phyloP scores from a whole-genome alignment of 1,140 invertebrate species.

The Plectus sambesii region DNA sequence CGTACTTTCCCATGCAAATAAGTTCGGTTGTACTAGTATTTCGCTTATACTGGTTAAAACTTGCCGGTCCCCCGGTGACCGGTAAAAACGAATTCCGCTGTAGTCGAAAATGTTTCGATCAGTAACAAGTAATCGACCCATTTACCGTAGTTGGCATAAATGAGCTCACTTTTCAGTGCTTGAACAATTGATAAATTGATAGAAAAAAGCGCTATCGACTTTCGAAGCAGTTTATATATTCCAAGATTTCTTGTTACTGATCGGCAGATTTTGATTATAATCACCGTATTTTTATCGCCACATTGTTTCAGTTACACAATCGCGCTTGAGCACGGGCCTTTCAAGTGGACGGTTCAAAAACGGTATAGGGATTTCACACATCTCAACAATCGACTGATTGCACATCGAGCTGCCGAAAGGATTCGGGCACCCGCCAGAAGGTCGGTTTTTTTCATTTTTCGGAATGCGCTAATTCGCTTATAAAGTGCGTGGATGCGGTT shows the following conservation, averaged over 20 bases:
- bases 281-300: slow-evolving; percentile 1
- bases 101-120: too few relatives aligned
- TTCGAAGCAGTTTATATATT: background rate
- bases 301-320: slow-evolving; percentile 49
- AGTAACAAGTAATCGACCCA: too few relatives aligned
- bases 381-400: slow-evolving; percentile 46
- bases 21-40: too few relatives aligned
- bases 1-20: too few relatives aligned
- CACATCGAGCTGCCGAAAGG: slow-evolving; percentile 42
- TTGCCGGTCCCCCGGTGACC: too few relatives aligned
- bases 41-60: too few relatives aligned
- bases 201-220: too few relatives aligned
- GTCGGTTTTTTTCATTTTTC: slow-evolving; percentile 19
- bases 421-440: slow-evolving; percentile 37
- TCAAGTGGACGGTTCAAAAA: slow-evolving; percentile 47
- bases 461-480: background rate
- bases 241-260: slow-evolving; percentile 2
- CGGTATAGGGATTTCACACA: slow-evolving; percentile 50
- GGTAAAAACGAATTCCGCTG: too few relatives aligned
- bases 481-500: background rate
- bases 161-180: too few relatives aligned
- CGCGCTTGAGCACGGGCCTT: slow-evolving; percentile 47
- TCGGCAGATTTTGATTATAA: background rate
- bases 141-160: too few relatives aligned
- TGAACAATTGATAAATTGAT: too few relatives aligned